These are phyloP conservation scores for Pterobdella sp. DNA, from an alignment of 2,888 invertebrate species.

Conservation along the genomic window DNA sequence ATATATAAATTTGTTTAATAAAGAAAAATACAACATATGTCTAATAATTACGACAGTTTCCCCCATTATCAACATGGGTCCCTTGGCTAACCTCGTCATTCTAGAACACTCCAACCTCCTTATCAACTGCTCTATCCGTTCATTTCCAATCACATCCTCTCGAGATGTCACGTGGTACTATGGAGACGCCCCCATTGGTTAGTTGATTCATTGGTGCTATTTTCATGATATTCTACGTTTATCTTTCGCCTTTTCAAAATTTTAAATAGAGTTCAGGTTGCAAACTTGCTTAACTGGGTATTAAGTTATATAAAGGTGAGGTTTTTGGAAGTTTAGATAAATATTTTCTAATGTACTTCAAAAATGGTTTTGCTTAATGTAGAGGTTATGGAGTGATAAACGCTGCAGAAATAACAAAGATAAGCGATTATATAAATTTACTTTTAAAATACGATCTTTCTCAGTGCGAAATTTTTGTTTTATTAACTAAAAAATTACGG, in stretches of 20 bases:
- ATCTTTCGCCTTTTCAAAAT: neutral
- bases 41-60: neutral
- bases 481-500: neutral
- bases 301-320: neutral
- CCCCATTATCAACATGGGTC: neutral
- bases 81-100: neutral
- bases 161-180: slow-evolving; percentile 11
- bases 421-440: neutral
- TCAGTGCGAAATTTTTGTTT: neutral
- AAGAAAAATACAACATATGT: too few species aligned
- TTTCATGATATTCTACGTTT: too few species aligned
- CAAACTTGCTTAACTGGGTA: too few species aligned
- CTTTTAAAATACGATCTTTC: neutral
- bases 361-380: neutral
- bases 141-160: neutral
- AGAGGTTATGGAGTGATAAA: neutral
- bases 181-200: neutral
- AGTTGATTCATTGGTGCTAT: neutral
- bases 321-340: neutral
- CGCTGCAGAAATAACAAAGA: slow-evolving; percentile 5
- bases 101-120: slow-evolving; percentile 7
- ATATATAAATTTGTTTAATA: too few species aligned
- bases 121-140: slow-evolving; percentile 5
- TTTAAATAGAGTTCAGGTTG: too few species aligned
- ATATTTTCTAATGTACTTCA: neutral